A percentile compares a stretch with the other conserved stretches of the same genome.
Conservation (phyloP, 2,113 vertebrate genomes). For the Daubentonia madagascariensis region DNA sequence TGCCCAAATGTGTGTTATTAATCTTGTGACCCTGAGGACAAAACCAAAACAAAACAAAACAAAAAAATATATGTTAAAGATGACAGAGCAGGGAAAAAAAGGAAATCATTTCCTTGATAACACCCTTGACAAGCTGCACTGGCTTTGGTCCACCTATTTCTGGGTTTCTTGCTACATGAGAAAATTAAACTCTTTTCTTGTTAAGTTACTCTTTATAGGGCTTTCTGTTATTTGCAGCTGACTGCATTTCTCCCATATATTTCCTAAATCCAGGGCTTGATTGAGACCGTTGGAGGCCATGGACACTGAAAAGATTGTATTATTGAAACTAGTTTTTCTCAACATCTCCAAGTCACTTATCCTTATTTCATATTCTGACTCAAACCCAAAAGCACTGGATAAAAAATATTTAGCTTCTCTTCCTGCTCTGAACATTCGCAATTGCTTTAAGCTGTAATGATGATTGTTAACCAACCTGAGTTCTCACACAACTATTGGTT, state of each 20-base stretch:
- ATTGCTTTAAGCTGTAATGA: neutral
- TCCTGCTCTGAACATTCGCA: neutral
- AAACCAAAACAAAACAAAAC: neutral
- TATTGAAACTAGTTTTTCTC: neutral
- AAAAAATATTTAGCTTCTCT: neutral
- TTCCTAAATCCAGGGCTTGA: neutral
- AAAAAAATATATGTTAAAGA: neutral
- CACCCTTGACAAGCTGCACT: neutral
- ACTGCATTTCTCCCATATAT: neutral
- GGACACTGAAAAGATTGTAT: neutral
- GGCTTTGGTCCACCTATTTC: neutral
- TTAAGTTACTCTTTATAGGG: neutral
- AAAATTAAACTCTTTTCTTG: neutral
- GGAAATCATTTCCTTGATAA: neutral
- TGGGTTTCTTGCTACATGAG: neutral
- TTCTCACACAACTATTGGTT: neutral
- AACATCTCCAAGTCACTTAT: neutral
- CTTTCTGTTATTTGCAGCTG: neutral
- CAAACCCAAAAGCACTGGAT: neutral
- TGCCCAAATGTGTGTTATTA: neutral
- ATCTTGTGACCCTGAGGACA: neutral
- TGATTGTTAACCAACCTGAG: neutral
- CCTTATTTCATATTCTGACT: neutral
- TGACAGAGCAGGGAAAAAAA: neutral
- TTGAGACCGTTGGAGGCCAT: neutral